Base-by-base conservation (phyloP, 2,888 invertebrate genomes). In the Monoplex corrugatus region DNA sequence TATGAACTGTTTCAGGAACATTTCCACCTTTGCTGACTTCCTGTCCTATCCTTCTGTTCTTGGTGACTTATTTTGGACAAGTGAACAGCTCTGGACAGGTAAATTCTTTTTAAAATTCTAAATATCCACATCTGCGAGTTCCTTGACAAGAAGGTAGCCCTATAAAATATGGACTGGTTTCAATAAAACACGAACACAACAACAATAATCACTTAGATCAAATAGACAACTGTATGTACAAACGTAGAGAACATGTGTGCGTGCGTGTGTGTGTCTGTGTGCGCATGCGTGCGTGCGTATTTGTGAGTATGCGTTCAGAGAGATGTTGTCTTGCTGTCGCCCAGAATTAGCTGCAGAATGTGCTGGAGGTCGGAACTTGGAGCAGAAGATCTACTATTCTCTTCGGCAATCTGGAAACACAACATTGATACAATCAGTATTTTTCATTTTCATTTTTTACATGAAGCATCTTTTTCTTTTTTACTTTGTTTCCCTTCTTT, bases 361-460 rank as follows among this genome's bases (percentile, higher is more conserved):
- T 16, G 35, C 40, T 2, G 16, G 5, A 86, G 63, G 86, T 44
- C 57, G 16, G 68, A 43, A 10, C 0, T n/a, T 44, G 68, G 86
- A 13, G 86, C 63, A 6, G 68, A 40, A 0, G 86, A 68, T 35
- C 35, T 78, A 16, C 38, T 38, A 10, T n/a, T 6, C n/a, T 8
- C 50, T n/a, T 63, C 68, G 28, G 68, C 86, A 43, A 43, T 68
- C 86, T 86, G 86, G n/a, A n/a, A n/a, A n/a, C n/a, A n/a, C n/a
- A n/a, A n/a, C n/a, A n/a, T n/a, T n/a, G n/a, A n/a, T n/a, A n/a
- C n/a, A n/a, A n/a, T n/a, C n/a, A n/a, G n/a, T n/a, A n/a, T n/a
- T n/a, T n/a, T n/a, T n/a, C n/a, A n/a, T n/a, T n/a, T n/a, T n/a
- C n/a, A n/a, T n/a, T n/a, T n/a, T n/a, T n/a, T n/a, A n/a, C n/a